Conservation (phyloP, 2,113 vertebrate genomes). For the Dasyprocta punctata region DNA sequence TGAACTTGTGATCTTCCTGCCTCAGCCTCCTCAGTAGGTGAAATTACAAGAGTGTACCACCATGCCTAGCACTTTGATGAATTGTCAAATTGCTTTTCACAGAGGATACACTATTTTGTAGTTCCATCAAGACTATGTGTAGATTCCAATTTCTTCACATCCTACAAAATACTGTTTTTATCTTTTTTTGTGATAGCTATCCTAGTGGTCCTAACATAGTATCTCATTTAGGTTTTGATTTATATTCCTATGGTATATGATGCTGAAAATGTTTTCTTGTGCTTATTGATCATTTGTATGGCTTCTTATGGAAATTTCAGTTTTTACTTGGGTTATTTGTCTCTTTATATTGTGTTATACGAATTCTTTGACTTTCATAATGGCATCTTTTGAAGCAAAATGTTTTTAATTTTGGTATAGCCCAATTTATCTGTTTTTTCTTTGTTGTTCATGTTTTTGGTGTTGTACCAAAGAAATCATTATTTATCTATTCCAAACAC, state of each 20-base stretch:
- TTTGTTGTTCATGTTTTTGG: background rate
- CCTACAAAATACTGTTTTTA: background rate
- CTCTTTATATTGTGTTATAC: background rate
- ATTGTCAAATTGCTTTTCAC: background rate
- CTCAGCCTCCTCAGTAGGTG: background rate
- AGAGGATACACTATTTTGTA: background rate
- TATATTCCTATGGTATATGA: background rate
- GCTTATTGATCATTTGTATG: background rate
- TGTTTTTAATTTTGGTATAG: background rate
- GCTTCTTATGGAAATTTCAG: background rate
- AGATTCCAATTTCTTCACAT: background rate
- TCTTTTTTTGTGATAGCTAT: background rate
- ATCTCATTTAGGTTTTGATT: background rate
- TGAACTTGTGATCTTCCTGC: background rate
- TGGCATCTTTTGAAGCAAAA: background rate
- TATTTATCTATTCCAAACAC: background rate
- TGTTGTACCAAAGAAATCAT: background rate
- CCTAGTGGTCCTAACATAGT: background rate
- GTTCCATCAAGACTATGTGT: background rate
- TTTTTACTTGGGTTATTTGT: background rate
- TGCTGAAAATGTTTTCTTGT: background rate
- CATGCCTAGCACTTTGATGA: background rate
- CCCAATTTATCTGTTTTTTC: background rate
- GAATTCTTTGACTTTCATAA: background rate
- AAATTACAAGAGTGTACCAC: background rate